Conservation (phyloP, 2,113 vertebrate genomes). For the Misgurnus anguillicaudatus region DNA sequence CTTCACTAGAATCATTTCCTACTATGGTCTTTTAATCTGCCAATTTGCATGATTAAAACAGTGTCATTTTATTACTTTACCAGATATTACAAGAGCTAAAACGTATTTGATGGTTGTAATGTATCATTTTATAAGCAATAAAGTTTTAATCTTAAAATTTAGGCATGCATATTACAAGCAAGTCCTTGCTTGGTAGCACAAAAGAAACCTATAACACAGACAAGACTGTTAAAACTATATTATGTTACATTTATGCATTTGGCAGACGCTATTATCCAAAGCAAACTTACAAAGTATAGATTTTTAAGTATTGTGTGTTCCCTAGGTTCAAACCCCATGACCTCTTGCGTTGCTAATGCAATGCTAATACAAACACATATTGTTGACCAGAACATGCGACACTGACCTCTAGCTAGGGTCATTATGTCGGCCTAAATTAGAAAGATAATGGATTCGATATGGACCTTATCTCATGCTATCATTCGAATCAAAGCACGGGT, state of each 20-base stretch:
- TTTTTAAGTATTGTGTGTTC: too few relatives aligned
- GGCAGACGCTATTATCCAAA: not conserved
- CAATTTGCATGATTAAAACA: constrained; percentile 5
- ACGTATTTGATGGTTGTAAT: not conserved
- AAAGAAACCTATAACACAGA: not conserved
- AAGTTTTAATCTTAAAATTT: not conserved
- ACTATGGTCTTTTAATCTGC: not conserved
- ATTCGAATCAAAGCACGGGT: not conserved
- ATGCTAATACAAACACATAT: too few relatives aligned
- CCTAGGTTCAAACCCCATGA: too few relatives aligned
- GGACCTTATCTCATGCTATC: not conserved
- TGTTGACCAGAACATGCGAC: not conserved
- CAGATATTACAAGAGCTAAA: constrained; percentile 11
- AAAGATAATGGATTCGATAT: constrained; percentile 14
- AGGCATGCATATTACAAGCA: not conserved
- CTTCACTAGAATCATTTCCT: constrained; percentile 6
- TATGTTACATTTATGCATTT: not conserved
- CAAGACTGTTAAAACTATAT: not conserved
- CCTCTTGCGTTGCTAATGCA: too few relatives aligned
- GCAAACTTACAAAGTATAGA: too few relatives aligned
- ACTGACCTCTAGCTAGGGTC: not conserved
- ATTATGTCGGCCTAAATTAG: constrained; percentile 9
- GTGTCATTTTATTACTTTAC: constrained; percentile 12
- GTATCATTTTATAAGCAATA: not conserved
- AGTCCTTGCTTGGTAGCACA: not conserved